Percentiles rank a stretch among this genome's conserved stretches.
Evolutionary conservation across 2,797 vertebrate species (phyloP).

Genomic region (Pseudotriccus pelzelni): DNA sequence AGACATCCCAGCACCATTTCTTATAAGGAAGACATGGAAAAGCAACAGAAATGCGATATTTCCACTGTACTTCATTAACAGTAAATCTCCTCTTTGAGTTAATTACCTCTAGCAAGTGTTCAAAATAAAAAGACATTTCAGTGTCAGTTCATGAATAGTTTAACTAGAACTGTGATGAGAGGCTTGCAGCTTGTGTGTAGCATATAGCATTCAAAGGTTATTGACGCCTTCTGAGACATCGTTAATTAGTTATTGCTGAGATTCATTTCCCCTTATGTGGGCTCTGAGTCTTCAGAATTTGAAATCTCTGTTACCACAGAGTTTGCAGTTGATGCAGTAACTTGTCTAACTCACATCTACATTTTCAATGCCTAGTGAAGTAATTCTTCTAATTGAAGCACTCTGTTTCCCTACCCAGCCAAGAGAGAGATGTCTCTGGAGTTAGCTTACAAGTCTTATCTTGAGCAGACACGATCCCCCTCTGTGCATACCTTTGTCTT

Average conservation of each 20-base stretch:
- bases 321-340: background rate
- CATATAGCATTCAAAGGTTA: conserved; percentile 15
- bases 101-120: background rate
- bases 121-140: background rate
- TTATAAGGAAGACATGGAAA: background rate
- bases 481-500: background rate
- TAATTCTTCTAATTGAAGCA: background rate
- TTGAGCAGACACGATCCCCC: background rate
- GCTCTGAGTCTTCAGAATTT: background rate
- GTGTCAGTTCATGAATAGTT: background rate
- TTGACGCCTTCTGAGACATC: background rate
- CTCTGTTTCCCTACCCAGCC: background rate
- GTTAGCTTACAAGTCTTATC: background rate
- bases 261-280: background rate
- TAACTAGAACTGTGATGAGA: background rate
- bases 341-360: background rate
- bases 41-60: background rate
- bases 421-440: background rate
- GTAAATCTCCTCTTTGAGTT: background rate
- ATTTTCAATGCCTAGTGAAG: background rate
- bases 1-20: background rate
- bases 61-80: background rate
- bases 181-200: background rate
- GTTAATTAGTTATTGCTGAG: background rate
- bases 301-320: background rate